Percentiles rank a stretch among this genome's conserved stretches.
These are phyloP conservation scores for Saccopteryx bilineata DNA, from an alignment of 2,113 vertebrate species.

Conservation along the genomic window DNA sequence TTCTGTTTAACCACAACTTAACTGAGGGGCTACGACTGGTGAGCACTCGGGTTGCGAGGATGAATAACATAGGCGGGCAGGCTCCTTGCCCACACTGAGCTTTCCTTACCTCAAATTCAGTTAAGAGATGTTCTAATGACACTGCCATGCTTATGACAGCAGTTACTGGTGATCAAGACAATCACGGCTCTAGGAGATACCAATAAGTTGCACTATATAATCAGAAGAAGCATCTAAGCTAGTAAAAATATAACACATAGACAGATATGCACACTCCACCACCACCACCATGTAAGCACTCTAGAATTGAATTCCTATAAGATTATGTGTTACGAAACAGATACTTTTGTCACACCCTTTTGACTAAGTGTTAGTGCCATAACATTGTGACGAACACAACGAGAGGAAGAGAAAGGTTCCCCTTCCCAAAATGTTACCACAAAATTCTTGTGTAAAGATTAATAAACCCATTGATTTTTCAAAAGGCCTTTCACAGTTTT, in stretches of 20 bases:
- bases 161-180: background rate
- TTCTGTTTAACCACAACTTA: background rate
- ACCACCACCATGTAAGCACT: background rate
- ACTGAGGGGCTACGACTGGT: background rate
- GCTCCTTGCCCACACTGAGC: background rate
- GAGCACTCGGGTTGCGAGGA: background rate
- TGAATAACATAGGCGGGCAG: background rate
- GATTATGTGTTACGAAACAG: conserved; percentile 20
- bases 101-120: background rate
- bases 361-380: background rate
- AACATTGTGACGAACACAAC: conserved; percentile 49
- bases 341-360: background rate
- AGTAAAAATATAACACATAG: background rate
- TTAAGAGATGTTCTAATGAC: background rate
- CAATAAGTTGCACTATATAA: background rate
- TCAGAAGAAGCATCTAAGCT: conserved; percentile 26
- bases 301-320: conserved; percentile 44
- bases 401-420: conserved; percentile 21
- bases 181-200: conserved; percentile 1
- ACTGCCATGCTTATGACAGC: background rate
- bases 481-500: conserved; percentile 25
- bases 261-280: background rate
- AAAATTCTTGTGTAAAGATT: conserved; percentile 18
- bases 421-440: conserved; percentile 34
- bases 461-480: conserved; percentile 50